A percentile compares a stretch with the other conserved stretches of the same genome.
phyloP scores from a whole-genome alignment of 2,888 invertebrate species.

The Nomada ferruginata region DNA sequence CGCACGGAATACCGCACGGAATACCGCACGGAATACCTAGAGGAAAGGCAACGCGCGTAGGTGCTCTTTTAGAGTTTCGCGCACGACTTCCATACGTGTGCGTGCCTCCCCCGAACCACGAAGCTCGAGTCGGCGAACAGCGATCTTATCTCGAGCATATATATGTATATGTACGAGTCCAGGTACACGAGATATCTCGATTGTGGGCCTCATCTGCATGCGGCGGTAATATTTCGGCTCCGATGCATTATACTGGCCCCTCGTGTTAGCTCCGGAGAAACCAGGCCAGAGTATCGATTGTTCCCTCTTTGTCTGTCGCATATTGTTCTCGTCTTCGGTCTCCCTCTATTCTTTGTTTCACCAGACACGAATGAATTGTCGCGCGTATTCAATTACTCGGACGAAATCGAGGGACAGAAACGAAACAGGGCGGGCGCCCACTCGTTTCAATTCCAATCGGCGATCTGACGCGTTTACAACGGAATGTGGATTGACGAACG shows the following conservation, averaged over 20 bases:
- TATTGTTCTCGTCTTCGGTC: slow-evolving; percentile 5
- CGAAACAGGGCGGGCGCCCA: slow-evolving; percentile 34
- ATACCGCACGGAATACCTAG: slow-evolving; percentile 14
- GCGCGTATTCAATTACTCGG: slow-evolving; percentile 66
- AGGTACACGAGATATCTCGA: slow-evolving; percentile 73
- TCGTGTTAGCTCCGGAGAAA: slow-evolving; percentile 55
- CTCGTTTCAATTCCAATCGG: slow-evolving; percentile 61
- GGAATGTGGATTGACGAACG: slow-evolving; percentile 39
- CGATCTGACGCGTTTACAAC: slow-evolving; percentile 60
- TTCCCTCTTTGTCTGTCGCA: slow-evolving; percentile 35
- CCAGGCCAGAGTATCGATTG: slow-evolving; percentile 73
- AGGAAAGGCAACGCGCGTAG: slow-evolving; percentile 17
- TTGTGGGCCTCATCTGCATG: slow-evolving; percentile 72
- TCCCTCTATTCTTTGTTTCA: slow-evolving; percentile 17
- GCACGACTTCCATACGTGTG: not conserved
- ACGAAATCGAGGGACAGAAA: slow-evolving; percentile 55
- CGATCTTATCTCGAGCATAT: slow-evolving; percentile 69
- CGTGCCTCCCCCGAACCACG: slow-evolving; percentile 39
- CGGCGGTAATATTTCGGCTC: slow-evolving; percentile 72
- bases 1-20: not conserved
- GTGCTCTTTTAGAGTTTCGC: slow-evolving; percentile 8
- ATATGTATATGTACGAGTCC: slow-evolving; percentile 52
- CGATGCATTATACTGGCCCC: slow-evolving; percentile 64
- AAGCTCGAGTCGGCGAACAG: slow-evolving; percentile 57
- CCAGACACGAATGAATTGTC: slow-evolving; percentile 46